Evolutionary conservation across 2,113 vertebrate species (phyloP).

Genomic region (Brienomyrus longianalis): DNA sequence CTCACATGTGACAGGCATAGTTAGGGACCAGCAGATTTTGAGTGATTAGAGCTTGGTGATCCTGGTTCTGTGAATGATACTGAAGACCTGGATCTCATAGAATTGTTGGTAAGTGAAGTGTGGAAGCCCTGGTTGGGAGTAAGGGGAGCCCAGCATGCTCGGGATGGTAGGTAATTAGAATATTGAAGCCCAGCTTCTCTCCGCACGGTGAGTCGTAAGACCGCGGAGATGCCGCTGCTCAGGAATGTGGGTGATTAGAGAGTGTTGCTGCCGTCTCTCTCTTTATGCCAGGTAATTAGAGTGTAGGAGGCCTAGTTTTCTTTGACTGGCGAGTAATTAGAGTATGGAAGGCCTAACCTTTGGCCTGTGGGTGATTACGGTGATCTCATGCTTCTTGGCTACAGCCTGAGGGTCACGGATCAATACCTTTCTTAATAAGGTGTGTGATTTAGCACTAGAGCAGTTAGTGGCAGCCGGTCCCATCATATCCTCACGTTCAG

Average conservation of each 20-base stretch:
- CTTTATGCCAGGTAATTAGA: neutral
- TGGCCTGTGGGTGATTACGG: neutral
- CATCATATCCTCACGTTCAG: neutral
- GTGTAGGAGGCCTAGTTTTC: neutral
- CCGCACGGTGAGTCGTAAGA: neutral
- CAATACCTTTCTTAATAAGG: neutral
- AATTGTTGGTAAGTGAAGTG: neutral
- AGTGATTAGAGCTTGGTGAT: neutral
- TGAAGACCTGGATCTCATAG: neutral
- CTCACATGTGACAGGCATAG: neutral
- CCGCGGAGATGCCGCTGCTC: neutral
- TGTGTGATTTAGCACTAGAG: slow-evolving; percentile 1
- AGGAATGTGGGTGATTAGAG: neutral
- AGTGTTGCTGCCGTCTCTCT: neutral
- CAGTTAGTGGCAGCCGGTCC: neutral
- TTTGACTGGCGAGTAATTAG: neutral
- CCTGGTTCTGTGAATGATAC: neutral
- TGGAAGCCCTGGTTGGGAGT: neutral
- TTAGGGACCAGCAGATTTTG: neutral
- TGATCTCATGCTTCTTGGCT: neutral
- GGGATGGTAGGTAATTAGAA: neutral
- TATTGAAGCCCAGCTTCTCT: neutral
- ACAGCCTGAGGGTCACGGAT: neutral
- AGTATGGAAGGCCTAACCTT: neutral
- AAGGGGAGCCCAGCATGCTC: neutral